phyloP scores from a whole-genome alignment of 2,888 invertebrate species.

The Drosophila antonietae region DNA sequence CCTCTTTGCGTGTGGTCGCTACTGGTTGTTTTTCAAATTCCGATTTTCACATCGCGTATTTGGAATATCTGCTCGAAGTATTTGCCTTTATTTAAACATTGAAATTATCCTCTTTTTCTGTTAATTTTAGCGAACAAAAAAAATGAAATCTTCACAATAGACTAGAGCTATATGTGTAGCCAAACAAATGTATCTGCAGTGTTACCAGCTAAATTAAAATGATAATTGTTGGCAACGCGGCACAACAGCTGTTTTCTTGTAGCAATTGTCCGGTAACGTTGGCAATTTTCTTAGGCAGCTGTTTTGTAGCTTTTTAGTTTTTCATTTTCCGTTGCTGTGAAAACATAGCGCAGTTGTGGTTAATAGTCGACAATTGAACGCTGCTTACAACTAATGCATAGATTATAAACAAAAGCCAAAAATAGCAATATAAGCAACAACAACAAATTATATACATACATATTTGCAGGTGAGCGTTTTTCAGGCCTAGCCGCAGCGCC shows the following conservation, averaged over 20 bases:
- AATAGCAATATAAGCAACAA: slow-evolving; percentile 62
- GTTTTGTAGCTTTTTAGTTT: slow-evolving; percentile 66
- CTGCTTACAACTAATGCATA: slow-evolving; percentile 26
- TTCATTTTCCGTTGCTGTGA: slow-evolving; percentile 63
- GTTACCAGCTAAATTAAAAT: slow-evolving; percentile 32
- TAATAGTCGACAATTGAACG: slow-evolving; percentile 8
- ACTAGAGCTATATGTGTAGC: slow-evolving; percentile 7
- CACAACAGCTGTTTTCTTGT: slow-evolving; percentile 44
- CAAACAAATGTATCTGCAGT: slow-evolving; percentile 38
- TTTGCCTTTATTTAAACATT: slow-evolving; percentile 5
- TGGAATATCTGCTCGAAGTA: not conserved
- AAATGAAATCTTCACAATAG: slow-evolving; percentile 18
- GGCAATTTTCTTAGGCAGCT: slow-evolving; percentile 50
- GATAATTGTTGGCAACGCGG: slow-evolving; percentile 52
- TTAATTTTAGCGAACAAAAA: not conserved
- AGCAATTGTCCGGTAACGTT: slow-evolving; percentile 32
- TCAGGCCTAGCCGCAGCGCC: slow-evolving; percentile 20
- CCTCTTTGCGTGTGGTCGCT: slow-evolving; percentile 64
- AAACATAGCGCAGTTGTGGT: slow-evolving; percentile 38
- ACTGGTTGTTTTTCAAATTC: slow-evolving; percentile 1
- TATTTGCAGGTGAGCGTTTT: slow-evolving; percentile 70
- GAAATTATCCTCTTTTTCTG: slow-evolving; percentile 11
- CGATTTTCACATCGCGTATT: slow-evolving; percentile 29
- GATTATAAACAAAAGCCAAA: slow-evolving; percentile 75
- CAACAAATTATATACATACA: slow-evolving; percentile 44